Evolutionary conservation across 2,113 vertebrate genomes (phyloP), one percentile per base, ranked within the genome.

Genomic region (Hucho hucho): DNA sequence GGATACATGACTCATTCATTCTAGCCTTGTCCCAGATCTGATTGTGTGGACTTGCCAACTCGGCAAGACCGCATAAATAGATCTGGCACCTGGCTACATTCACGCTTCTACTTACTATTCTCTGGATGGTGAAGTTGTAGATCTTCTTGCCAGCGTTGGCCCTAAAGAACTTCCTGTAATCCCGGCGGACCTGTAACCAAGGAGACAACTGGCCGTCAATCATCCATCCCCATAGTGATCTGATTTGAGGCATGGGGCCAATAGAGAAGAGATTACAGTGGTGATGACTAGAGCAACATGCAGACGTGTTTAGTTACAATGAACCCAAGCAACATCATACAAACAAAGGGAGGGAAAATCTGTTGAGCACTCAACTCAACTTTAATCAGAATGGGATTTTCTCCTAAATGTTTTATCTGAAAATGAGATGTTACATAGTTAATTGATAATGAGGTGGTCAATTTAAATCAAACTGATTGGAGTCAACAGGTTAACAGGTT

Each of bases 161-260:
- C 89, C 97, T 95, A 91, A 99, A 99, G 93, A 96, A 99, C 81
- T 99, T 99, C 76, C 98, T 93, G 91, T 99, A 99, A 58, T 98
- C 98, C 83, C 97, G 94, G 75, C 98, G 97, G 56, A 99, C 97
- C 98, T 99, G 89, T 72, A 84, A 80, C 87, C 87, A 77, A 77
- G 74, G 14, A 18, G 64, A 70, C 68, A 22, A 37, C 49, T 11
- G 67, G 69, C 25, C 26, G 64, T 81, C 46, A 73, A 76, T 87
- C 26, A 77, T 22, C 12, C 70, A 4, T 61, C 26, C 75, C 2
- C 22, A 43, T 69, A 4, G 56, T 22, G 4, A 0, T 13, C 4
- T 24, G 9, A 0, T 13, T 4, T 53, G 49, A 65, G 2, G 37
- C 49, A 68, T 59, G 20, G 73, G 46, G 20, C 22, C 1, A 37